Percentiles rank a stretch among this genome's conserved stretches.
Conservation (phyloP, 2,113 vertebrate genomes). For the Salminus brasiliensis region DNA sequence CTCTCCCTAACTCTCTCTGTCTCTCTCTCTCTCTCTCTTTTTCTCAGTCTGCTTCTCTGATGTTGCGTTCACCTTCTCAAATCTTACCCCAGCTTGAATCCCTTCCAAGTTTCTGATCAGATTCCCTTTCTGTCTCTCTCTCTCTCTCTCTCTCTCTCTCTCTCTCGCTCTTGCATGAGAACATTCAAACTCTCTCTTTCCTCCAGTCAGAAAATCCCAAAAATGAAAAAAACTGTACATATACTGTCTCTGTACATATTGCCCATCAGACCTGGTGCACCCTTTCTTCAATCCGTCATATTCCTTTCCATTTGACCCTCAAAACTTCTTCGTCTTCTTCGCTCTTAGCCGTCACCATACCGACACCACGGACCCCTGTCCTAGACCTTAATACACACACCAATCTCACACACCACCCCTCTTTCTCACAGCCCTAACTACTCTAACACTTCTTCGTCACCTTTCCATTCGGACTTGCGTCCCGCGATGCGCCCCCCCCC, state of each 20-base stretch:
- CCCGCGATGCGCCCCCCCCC: not conserved
- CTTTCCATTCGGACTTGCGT: constrained; percentile 3
- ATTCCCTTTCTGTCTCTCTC: not conserved
- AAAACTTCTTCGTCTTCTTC: constrained; percentile 22
- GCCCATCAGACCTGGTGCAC: not conserved
- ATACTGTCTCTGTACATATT: not conserved
- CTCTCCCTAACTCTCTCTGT: constrained; percentile 16
- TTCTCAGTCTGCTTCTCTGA: constrained; percentile 11
- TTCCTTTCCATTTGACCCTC: constrained; percentile 10
- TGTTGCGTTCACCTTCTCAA: constrained; percentile 15
- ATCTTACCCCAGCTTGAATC: constrained; percentile 13
- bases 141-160: too few relatives aligned
- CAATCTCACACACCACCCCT: not conserved
- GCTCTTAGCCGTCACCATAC: constrained; percentile 9
- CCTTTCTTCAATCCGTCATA: not conserved
- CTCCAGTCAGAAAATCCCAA: constrained; percentile 22
- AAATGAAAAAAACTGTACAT: not conserved
- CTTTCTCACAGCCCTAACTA: not conserved
- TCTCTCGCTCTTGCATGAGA: not conserved
- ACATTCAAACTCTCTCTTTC: constrained; percentile 3
- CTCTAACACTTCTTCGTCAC: not conserved
- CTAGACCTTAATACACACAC: constrained; percentile 4
- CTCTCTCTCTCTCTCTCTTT: constrained; percentile 8
- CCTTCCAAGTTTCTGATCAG: constrained; percentile 6
- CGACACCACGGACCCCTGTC: not conserved